These are phyloP conservation scores for Epizoanthus rinbou DNA, from an alignment of 92 coral and sea anemone genomes.

Conservation along the genomic window DNA sequence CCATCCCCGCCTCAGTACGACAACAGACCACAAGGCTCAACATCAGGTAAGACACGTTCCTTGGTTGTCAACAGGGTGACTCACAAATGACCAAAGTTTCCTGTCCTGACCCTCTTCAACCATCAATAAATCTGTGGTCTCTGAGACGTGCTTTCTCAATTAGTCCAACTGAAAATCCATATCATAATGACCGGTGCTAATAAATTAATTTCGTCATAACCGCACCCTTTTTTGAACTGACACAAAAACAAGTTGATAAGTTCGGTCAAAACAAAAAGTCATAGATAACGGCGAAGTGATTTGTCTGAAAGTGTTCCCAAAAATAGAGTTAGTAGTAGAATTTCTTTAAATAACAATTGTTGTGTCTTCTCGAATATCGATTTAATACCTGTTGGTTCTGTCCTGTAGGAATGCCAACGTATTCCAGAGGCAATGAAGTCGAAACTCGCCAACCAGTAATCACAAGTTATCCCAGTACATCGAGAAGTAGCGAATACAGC, in stretches of 20 bases:
- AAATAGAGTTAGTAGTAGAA: too few species aligned
- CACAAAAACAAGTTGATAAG: background rate
- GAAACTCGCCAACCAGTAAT: slow-evolving; percentile 69
- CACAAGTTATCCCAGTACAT: slow-evolving; percentile 75
- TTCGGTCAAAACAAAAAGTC: too few species aligned
- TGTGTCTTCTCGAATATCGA: background rate
- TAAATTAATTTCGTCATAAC: slow-evolving; percentile 14
- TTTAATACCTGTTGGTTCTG: background rate
- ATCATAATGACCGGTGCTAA: slow-evolving; percentile 25
- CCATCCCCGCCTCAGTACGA: slow-evolving; percentile 78
- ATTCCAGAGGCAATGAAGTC: slow-evolving; percentile 31
- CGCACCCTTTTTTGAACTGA: slow-evolving; percentile 7
- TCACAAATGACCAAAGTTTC: background rate
- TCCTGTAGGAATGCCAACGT: slow-evolving; percentile 27
- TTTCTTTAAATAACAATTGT: too few species aligned
- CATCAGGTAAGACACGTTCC: slow-evolving; percentile 14
- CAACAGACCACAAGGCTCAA: slow-evolving; percentile 52
- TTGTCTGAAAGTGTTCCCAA: too few species aligned
- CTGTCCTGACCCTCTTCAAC: background rate
- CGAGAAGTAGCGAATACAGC: slow-evolving; percentile 67
- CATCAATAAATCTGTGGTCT: background rate
- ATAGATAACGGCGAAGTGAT: too few species aligned
- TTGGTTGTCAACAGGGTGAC: background rate
- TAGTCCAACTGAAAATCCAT: slow-evolving; percentile 6
- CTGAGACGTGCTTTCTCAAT: background rate